These are phyloP conservation scores for Saturnia japonica DNA, from an alignment of 2,888 invertebrate species.

Conservation along the genomic window DNA sequence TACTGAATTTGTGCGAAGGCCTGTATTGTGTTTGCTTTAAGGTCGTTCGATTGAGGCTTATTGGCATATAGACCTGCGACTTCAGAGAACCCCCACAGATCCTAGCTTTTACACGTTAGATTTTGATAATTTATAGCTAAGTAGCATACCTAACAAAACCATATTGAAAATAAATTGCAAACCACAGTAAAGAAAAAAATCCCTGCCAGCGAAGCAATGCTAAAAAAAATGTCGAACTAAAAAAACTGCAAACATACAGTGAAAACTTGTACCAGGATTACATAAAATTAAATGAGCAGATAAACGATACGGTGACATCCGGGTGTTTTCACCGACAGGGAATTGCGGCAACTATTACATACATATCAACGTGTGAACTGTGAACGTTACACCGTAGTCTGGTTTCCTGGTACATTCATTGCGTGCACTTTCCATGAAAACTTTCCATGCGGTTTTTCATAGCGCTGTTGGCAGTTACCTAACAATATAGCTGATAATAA, in stretches of 20 bases:
- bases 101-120: too few species aligned
- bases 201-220: background rate
- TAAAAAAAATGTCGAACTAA: background rate
- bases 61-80: too few species aligned
- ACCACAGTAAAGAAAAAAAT: background rate
- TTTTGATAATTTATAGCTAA: too few species aligned
- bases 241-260: background rate
- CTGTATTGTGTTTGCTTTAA: too few species aligned
- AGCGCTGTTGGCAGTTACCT: background rate
- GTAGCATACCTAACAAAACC: too few species aligned
- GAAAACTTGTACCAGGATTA: constrained; percentile 38
- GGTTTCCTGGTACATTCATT: constrained; percentile 59
- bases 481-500: background rate
- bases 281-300: constrained; percentile 58
- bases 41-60: too few species aligned
- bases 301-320: constrained; percentile 66
- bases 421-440: constrained; percentile 53
- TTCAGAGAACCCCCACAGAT: too few species aligned
- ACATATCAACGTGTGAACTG: constrained; percentile 62
- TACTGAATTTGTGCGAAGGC: too few species aligned
- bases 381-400: constrained; percentile 57
- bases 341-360: constrained; percentile 57
- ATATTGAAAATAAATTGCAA: too few species aligned
- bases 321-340: constrained; percentile 69
- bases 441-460: constrained; percentile 15